Evolutionary conservation across 2,888 invertebrate genomes (phyloP).

Genomic region (Gisinianus flammeolus): DNA sequence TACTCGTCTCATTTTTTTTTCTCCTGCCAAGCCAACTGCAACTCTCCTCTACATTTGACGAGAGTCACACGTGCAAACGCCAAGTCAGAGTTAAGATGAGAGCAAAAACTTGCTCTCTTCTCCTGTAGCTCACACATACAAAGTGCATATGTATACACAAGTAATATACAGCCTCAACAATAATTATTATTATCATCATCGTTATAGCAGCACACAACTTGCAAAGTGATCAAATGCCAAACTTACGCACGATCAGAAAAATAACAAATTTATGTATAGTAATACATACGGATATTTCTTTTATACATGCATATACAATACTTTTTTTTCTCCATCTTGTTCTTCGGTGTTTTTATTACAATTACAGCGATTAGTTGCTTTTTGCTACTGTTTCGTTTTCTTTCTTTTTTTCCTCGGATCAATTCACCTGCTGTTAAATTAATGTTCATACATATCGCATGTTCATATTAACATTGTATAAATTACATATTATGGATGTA

Average conservation of each 20-base stretch:
- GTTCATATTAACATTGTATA: background rate
- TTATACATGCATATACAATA: background rate
- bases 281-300: background rate
- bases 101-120: conserved; percentile 12
- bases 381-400: background rate
- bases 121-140: background rate
- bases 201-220: too few relatives aligned
- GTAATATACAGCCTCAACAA: background rate
- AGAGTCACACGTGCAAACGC: conserved; percentile 10
- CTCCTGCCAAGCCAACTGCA: background rate
- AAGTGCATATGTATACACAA: background rate
- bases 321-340: background rate
- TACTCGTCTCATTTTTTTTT: background rate
- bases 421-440: background rate
- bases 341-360: background rate
- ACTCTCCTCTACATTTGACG: background rate
- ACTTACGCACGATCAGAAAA: background rate
- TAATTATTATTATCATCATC: background rate
- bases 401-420: background rate
- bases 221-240: background rate
- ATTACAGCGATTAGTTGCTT: background rate
- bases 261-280: background rate
- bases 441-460: background rate
- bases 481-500: background rate
- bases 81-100: background rate